A percentile compares a stretch with the other conserved stretches of the same genome.
phyloP scores from a whole-genome alignment of 2,888 invertebrate species.

The Cactoblastis cactorum region DNA sequence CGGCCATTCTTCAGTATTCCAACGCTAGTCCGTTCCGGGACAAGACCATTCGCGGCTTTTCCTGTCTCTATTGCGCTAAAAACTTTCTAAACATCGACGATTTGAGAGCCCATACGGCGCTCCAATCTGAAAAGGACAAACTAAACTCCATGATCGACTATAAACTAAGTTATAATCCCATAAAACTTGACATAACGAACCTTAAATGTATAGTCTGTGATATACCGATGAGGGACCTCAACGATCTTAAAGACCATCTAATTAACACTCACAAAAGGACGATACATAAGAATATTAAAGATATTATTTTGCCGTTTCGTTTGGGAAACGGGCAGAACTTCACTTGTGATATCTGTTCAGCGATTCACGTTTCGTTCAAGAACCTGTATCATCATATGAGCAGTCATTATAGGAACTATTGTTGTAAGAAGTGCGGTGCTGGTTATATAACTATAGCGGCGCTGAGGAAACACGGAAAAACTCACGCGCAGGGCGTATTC shows the following conservation, averaged over 20 bases:
- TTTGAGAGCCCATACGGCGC: conserved; percentile 56
- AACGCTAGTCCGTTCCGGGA: conserved; percentile 72
- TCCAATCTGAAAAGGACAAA: conserved; percentile 61
- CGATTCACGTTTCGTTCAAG: conserved; percentile 66
- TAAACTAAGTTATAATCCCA: conserved; percentile 71
- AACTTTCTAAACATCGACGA: conserved; percentile 56
- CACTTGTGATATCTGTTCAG: conserved; percentile 62
- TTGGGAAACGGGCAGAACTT: conserved; percentile 59
- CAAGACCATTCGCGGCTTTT: conserved; percentile 67
- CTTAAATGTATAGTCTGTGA: conserved; percentile 57
- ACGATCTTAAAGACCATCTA: conserved; percentile 62
- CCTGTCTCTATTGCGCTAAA: conserved; percentile 69
- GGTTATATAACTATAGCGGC: conserved; percentile 70
- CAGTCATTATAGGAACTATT: conserved; percentile 69
- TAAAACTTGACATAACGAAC: conserved; percentile 67
- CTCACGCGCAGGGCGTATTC: conserved; percentile 72
- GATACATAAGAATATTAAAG: conserved; percentile 64
- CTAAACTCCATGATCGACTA: conserved; percentile 69
- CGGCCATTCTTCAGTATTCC: conserved; percentile 67
- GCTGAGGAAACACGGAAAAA: conserved; percentile 67
- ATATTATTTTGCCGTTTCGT: conserved; percentile 68
- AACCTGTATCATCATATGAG: conserved; percentile 73
- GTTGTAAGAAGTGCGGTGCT: conserved; percentile 67
- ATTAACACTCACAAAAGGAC: conserved; percentile 52
- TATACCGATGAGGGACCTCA: conserved; percentile 53